Percentiles rank a stretch among this genome's conserved stretches.
phyloP scores from a whole-genome alignment of 2,113 vertebrate genomes.

The Pteruthius melanotis region DNA sequence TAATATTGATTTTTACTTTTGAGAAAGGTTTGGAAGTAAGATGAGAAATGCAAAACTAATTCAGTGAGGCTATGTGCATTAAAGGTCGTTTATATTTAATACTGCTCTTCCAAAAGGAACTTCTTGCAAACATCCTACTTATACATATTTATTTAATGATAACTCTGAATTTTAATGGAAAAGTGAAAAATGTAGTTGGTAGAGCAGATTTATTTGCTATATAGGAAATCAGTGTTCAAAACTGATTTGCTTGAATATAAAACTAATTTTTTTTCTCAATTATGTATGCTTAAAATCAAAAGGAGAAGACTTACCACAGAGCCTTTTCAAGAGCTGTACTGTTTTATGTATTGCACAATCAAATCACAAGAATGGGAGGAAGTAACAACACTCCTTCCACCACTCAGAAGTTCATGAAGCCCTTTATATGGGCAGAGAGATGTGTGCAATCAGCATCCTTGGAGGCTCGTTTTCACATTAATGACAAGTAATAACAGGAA shows the following conservation, averaged over 20 bases:
- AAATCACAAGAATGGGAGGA: not conserved
- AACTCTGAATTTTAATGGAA: not conserved
- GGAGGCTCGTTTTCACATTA: not conserved
- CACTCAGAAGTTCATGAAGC: not conserved
- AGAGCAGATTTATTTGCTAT: not conserved
- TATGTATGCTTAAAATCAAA: not conserved
- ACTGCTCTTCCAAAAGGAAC: not conserved
- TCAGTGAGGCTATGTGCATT: not conserved
- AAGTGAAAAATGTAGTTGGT: not conserved
- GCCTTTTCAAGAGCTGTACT: not conserved
- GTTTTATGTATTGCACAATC: not conserved
- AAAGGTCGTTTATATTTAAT: not conserved
- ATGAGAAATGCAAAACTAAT: not conserved
- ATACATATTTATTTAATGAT: not conserved
- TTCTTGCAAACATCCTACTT: not conserved
- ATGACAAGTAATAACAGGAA: not conserved
- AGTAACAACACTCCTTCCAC: not conserved
- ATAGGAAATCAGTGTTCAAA: not conserved
- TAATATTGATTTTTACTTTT: not conserved
- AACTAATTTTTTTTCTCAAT: not conserved
- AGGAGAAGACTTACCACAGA: not conserved
- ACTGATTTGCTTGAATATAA: not conserved
- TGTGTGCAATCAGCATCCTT: not conserved
- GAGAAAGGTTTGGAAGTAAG: not conserved
- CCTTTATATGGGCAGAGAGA: not conserved